Evolutionary conservation across 53 echinoderm and acorn worm species (phyloP), one percentile per base, ranked within the genome.

Genomic region (Paracentrotus lividus): DNA sequence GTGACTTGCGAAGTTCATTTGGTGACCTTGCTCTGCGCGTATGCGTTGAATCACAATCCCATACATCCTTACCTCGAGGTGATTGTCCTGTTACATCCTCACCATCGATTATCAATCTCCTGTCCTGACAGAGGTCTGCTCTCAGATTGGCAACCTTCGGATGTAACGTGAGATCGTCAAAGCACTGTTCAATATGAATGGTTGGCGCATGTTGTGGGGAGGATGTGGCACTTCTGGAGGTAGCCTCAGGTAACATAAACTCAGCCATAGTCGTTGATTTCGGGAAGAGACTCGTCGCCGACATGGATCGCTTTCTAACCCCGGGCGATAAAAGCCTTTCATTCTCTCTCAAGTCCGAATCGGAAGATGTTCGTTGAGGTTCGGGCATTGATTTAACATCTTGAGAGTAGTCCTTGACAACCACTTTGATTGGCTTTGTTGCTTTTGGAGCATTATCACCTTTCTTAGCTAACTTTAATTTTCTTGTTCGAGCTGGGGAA

Each of bases 1-100:
- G 93, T 18, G 76, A 77, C 60, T 93, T 96, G 29, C 75, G 93
- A 42, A 94, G 69, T 58, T 96, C 94, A 5, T 32, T 85, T 2
- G 96, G 94, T 8, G 94, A 72, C 18, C 93, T 85, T n/a, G 96
- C 89, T 31, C 94, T 84, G 85, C 94, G 93, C 5, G 60, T 69
- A n/a, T 88, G 94, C 45, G 93, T 65, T 6, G 86, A 67, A 36
- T 93, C 94, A 75, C 68, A 20, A 55, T 96, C 93, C 96, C 96
- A 96, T 0, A 94, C 49, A 49, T 67, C 59, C n/a, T 85, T 85
- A 21, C 49, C 78, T 8, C 60, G 33, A 20, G 7, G 8, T 5
- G 55, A 53, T 92, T 27, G 43, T 36, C 33, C 49, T 5, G 44
- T 15, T 72, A 27, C 36, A 27, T 56, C 86, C 5, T 65, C 43